These are phyloP conservation scores for Alviniconcha strummeri DNA, from an alignment of 2,888 invertebrate genomes.

Conservation along the genomic window DNA sequence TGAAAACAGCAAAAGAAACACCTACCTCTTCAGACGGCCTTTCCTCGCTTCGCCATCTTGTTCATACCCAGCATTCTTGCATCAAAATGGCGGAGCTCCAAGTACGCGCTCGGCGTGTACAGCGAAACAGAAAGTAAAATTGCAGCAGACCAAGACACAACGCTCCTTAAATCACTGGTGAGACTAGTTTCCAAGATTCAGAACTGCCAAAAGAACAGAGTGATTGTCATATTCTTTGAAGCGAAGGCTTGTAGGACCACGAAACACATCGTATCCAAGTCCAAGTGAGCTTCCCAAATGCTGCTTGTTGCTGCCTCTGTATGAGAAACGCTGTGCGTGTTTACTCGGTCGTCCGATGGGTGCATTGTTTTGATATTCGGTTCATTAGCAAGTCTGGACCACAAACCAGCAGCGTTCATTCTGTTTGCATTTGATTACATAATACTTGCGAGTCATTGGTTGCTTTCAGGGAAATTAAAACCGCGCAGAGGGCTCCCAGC, in stretches of 20 bases:
- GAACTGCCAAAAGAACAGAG: background rate
- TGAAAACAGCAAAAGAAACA: conserved; percentile 36
- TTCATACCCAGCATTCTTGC: conserved; percentile 43
- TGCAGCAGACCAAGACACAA: background rate
- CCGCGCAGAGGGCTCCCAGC: conserved; percentile 20
- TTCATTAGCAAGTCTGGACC: conserved; percentile 34
- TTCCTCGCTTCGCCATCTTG: conserved; percentile 44
- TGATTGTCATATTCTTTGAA: conserved; percentile 10
- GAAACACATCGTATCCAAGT: conserved; percentile 2
- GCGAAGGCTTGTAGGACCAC: conserved; percentile 8
- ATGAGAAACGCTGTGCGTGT: background rate
- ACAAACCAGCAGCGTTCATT: conserved; percentile 31
- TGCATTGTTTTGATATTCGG: conserved; percentile 29
- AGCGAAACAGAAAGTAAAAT: conserved; percentile 33
- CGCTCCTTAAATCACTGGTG: conserved; percentile 22
- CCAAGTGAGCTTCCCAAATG: background rate
- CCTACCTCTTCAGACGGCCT: conserved; percentile 42
- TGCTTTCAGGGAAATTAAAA: conserved; percentile 36
- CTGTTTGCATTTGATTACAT: conserved; percentile 31
- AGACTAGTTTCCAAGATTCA: conserved; percentile 3
- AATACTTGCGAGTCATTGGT: conserved; percentile 33
- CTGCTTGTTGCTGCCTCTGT: background rate
- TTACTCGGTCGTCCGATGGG: background rate
- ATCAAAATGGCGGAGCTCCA: conserved; percentile 42
- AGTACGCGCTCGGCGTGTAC: conserved; percentile 33